Evolutionary conservation across 2,888 invertebrate genomes (phyloP).

Genomic region (Ashinkailepas kermadecensis): DNA sequence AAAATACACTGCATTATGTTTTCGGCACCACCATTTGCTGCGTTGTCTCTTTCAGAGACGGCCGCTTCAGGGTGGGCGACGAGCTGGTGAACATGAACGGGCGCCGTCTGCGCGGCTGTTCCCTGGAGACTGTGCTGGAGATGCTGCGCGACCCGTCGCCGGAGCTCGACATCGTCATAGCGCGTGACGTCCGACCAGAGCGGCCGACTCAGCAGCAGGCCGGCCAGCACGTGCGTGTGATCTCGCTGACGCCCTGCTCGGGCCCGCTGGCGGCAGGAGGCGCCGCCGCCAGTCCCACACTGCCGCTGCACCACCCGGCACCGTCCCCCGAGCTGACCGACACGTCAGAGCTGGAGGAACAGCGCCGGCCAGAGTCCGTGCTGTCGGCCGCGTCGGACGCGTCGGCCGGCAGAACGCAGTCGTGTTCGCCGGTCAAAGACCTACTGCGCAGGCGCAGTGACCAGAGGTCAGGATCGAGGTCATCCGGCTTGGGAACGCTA

Average conservation of each 20-base stretch:
- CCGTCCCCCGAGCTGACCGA: slow-evolving; percentile 28
- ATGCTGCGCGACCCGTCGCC: slow-evolving; percentile 48
- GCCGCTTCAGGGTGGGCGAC: slow-evolving; percentile 59
- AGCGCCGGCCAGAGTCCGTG: not conserved
- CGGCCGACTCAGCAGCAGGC: slow-evolving; percentile 36
- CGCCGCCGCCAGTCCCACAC: not conserved
- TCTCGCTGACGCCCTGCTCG: not conserved
- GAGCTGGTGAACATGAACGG: slow-evolving; percentile 67
- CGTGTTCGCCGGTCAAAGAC: not conserved
- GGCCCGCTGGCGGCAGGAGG: not conserved
- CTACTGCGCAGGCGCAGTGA: not conserved
- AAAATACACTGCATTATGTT: no score
- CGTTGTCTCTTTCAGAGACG: slow-evolving; percentile 47
- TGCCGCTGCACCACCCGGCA: not conserved
- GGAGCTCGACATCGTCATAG: slow-evolving; percentile 59
- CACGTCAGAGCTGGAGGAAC: not conserved
- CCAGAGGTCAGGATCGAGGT: slow-evolving; percentile 7
- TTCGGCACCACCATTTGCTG: no score
- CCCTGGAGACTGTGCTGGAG: slow-evolving; percentile 39
- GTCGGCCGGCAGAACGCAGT: not conserved
- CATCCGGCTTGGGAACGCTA: slow-evolving; percentile 7
- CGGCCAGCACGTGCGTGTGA: not conserved
- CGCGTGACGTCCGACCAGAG: slow-evolving; percentile 40
- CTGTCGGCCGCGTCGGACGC: not conserved
- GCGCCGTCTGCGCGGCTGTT: slow-evolving; percentile 56